Conservation (phyloP, 2,888 invertebrate species). For the Germaria angustata region DNA sequence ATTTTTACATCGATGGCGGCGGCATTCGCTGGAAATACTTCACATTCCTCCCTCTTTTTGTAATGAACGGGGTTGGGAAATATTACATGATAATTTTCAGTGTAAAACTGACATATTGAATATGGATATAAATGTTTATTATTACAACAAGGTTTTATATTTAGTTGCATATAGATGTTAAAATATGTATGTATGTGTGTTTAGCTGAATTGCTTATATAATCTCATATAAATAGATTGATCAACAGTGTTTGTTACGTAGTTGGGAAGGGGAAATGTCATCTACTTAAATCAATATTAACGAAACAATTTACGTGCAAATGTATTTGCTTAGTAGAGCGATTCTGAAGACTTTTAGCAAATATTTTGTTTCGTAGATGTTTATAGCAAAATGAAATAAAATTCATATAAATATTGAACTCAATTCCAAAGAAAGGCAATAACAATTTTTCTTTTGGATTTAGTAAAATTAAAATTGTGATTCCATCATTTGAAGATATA, state of each 20-base stretch:
- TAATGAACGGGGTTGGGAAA: background rate
- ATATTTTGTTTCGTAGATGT: no score
- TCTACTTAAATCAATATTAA: background rate
- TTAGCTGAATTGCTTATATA: background rate
- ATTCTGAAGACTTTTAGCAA: no score
- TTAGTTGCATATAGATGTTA: background rate
- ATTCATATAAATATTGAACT: no score
- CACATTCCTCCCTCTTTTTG: background rate
- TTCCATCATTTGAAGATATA: no score
- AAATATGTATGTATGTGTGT: background rate
- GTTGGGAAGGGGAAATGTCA: background rate
- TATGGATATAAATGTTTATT: no score
- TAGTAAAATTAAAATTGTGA: no score
- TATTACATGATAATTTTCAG: background rate
- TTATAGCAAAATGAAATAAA: no score
- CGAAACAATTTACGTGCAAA: no score
- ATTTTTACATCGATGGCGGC: background rate
- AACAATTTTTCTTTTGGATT: no score
- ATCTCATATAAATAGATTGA: background rate
- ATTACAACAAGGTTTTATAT: background rate
- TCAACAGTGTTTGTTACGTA: background rate
- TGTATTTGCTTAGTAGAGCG: no score
- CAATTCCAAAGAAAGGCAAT: no score
- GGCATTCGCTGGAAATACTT: slow-evolving; percentile 1
- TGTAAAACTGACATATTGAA: background rate